These are phyloP conservation scores for Oryctes rhinoceros DNA, from an alignment of 1,140 invertebrate species.

Conservation along the genomic window DNA sequence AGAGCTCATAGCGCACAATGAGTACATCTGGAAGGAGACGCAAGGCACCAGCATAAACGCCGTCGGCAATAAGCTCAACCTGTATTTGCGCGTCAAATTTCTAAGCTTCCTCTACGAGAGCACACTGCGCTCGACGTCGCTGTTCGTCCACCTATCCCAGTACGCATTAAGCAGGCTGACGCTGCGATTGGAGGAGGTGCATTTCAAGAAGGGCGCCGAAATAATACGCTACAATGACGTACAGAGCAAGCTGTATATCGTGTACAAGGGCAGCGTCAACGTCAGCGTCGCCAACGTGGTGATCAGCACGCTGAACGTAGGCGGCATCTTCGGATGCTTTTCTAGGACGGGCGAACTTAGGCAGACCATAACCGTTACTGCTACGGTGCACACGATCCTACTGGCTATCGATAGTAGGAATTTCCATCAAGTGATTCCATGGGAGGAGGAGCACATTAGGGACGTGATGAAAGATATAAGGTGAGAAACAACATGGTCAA, in stretches of 20 bases:
- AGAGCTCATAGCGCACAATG: constrained; percentile 60
- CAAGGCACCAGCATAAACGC: constrained; percentile 62
- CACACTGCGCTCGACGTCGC: constrained; percentile 60
- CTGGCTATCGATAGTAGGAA: constrained; percentile 34
- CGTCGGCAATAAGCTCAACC: constrained; percentile 61
- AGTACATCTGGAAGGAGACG: constrained; percentile 63
- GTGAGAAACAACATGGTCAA: background rate
- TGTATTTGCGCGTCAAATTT: constrained; percentile 62
- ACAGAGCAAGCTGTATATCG: constrained; percentile 33
- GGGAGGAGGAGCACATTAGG: background rate
- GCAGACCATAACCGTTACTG: constrained; percentile 40
- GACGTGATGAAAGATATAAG: constrained; percentile 1
- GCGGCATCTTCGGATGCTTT: constrained; percentile 43
- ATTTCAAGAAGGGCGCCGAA: constrained; percentile 40
- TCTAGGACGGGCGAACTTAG: background rate
- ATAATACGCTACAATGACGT: constrained; percentile 44
- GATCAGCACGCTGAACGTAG: background rate
- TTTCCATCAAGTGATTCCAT: constrained; percentile 31
- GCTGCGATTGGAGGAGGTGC: constrained; percentile 41
- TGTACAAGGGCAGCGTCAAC: constrained; percentile 48
- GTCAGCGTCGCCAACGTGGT: constrained; percentile 36
- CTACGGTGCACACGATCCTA: constrained; percentile 37
- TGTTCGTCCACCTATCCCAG: constrained; percentile 61
- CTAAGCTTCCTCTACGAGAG: constrained; percentile 63
- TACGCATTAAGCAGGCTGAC: constrained; percentile 62